A percentile compares a stretch with the other conserved stretches of the same genome.
phyloP scores from a whole-genome alignment of 2,113 vertebrate genomes.

The Eubucco bourcierii region DNA sequence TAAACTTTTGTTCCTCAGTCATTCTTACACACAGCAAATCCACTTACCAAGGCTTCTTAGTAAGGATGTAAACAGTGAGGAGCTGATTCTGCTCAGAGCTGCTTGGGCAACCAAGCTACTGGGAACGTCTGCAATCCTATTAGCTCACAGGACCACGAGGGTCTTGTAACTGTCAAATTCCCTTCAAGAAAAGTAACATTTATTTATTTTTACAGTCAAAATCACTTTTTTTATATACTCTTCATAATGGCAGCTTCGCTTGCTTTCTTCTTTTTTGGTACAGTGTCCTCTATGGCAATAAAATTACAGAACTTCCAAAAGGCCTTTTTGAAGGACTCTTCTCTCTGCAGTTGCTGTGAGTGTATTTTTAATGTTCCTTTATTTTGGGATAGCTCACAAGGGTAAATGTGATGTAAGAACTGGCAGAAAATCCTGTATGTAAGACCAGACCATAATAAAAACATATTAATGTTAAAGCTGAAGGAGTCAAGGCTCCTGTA shows the following conservation, averaged over 20 bases:
- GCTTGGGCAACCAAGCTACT: not conserved
- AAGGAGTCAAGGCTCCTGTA: not conserved
- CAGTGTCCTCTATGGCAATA: constrained; percentile 98
- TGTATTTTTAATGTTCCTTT: constrained; percentile 55
- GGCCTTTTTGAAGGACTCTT: constrained; percentile 95
- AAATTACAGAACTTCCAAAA: constrained; percentile 98
- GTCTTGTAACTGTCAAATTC: not conserved
- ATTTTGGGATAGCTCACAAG: not conserved
- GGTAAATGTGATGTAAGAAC: not conserved
- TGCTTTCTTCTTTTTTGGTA: constrained; percentile 23
- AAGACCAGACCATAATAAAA: not conserved
- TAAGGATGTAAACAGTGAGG: not conserved
- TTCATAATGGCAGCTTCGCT: not conserved
- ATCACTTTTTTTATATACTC: not conserved
- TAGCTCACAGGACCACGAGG: not conserved
- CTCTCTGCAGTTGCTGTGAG: constrained; percentile 96
- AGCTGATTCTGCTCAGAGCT: not conserved
- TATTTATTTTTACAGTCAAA: not conserved
- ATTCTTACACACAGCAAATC: not conserved
- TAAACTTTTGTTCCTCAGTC: not conserved
- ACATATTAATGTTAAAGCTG: not conserved
- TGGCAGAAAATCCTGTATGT: not conserved
- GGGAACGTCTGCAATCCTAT: not conserved
- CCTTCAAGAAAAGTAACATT: not conserved
- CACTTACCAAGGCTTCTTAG: not conserved